Evolutionary conservation across 2,797 vertebrate genomes (phyloP), one percentile per base, ranked within the genome.

Genomic region (Notamacropus eugenii): DNA sequence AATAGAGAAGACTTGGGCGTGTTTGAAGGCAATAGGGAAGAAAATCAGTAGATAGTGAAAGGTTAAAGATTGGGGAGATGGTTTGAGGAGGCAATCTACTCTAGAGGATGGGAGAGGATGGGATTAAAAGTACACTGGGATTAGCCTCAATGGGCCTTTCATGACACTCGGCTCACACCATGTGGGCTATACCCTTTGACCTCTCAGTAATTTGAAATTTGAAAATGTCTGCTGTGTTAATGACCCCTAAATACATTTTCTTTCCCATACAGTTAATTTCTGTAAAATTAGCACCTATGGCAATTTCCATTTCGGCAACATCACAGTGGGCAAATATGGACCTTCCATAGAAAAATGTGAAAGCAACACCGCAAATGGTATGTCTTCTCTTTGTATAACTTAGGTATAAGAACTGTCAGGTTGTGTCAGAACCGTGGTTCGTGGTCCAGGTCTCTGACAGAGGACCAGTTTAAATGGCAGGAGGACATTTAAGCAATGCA

Each of bases 191-290:
- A 55, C 92, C 90, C 52, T 95, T 95, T 90, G 90, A 55, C 19
- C 97, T 96, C 95, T 87, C 59, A 91, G 29, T 92, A 5, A 52
- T 59, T 97, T 97, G 24, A 96, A 96, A 58, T 56, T 95, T 92
- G 29, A 90, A 95, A 95, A 93, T n/a, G 31, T 82, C 16, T 74
- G 6, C 40, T 74, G 22, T 24, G 19, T 46, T 82, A 82, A 82
- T 93, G 34, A 93, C 74, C 55, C 59, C 8, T 95, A 95, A 55
- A 27, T 46, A 1, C 57, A 67, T 94, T 96, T 95, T 92, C 29
- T 95, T 31, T 93, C 87, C 28, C 57, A 59, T 96, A 31, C 93
- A 98, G 98, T 55, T 97, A 98, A 98, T 96, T 99, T 99, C 96
- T 99, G 98, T 98, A 95, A 97, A 82, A 91, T 31, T 0, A 97